Conservation (phyloP, 2,888 invertebrate species). For the Protodeltote pygarga region DNA sequence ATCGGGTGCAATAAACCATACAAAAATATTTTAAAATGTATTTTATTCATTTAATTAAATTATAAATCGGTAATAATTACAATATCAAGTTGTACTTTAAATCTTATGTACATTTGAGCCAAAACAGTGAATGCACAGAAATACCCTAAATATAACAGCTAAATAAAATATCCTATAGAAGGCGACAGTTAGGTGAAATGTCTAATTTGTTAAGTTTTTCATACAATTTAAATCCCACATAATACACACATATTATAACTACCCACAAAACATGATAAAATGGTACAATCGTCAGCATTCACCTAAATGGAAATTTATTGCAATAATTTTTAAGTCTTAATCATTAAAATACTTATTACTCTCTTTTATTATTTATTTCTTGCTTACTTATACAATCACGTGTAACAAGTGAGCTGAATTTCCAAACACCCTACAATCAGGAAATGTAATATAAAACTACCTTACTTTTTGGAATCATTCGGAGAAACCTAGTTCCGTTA, state of each 20-base stretch:
- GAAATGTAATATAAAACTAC: conserved; percentile 43
- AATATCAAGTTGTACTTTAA: conserved; percentile 73
- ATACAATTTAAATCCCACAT: conserved; percentile 9
- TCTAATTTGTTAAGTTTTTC: conserved; percentile 18
- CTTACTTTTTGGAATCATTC: conserved; percentile 53
- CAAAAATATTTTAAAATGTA: conserved; percentile 48
- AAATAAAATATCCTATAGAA: conserved; percentile 39
- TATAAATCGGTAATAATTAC: conserved; percentile 65
- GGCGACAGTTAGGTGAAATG: conserved; percentile 20
- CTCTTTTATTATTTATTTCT: conserved; percentile 1
- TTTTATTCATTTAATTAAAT: conserved; percentile 60
- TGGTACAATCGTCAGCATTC: conserved; percentile 28
- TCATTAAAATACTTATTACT: conserved; percentile 29
- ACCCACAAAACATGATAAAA: conserved; percentile 29
- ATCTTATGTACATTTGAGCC: conserved; percentile 70
- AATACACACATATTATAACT: conserved; percentile 26
- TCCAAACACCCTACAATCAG: conserved; percentile 23
- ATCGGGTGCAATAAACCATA: conserved; percentile 44
- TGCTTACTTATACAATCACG: conserved; percentile 1
- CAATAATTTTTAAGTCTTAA: conserved; percentile 24
- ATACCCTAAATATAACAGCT: conserved; percentile 37
- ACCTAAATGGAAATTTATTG: conserved; percentile 32
- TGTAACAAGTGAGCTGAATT: conserved; percentile 6
- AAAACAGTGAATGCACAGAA: conserved; percentile 49
- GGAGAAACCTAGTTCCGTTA: conserved; percentile 46